Percentiles rank a stretch among this genome's conserved stretches.
Evolutionary conservation across 1,140 invertebrate species (phyloP).

Genomic region (Acyrthosiphon pisum): DNA sequence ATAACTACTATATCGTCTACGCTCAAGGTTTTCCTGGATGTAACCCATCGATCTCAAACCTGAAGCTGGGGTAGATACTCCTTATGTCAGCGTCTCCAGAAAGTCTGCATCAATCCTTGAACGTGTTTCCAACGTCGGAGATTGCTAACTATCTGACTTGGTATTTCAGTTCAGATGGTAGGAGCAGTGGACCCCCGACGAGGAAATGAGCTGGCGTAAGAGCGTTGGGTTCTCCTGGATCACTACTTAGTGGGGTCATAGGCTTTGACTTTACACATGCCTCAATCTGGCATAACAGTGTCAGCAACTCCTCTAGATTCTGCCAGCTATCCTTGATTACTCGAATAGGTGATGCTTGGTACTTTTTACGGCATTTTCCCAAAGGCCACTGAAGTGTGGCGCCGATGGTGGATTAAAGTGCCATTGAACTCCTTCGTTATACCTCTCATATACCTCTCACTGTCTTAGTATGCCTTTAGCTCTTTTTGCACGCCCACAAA

Average conservation of each 20-base stretch:
- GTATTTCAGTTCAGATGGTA: too few relatives aligned
- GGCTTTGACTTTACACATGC: conserved; percentile 59
- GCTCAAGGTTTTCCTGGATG: too few relatives aligned
- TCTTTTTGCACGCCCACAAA: too few relatives aligned
- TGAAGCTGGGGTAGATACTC: too few relatives aligned
- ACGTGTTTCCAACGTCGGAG: too few relatives aligned
- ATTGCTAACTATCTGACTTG: too few relatives aligned
- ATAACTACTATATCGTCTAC: too few relatives aligned
- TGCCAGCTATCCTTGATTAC: conserved; percentile 57
- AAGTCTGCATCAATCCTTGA: too few relatives aligned
- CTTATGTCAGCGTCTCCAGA: too few relatives aligned
- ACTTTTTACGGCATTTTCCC: conserved; percentile 62
- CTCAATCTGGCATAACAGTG: conserved; percentile 60
- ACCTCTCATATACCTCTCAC: background rate
- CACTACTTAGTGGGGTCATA: conserved; percentile 14
- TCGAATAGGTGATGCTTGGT: conserved; percentile 60
- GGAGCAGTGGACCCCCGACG: too few relatives aligned
- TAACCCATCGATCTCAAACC: too few relatives aligned
- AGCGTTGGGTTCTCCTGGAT: background rate
- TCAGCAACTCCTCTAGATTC: conserved; percentile 59
- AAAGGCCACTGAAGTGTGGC: conserved; percentile 62
- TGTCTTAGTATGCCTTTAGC: background rate
- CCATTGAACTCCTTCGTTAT: conserved; percentile 60
- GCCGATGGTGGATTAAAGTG: conserved; percentile 61
- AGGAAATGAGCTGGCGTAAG: too few relatives aligned